Evolutionary conservation across 2,113 vertebrate species (phyloP).

Genomic region (Macquaria ambigua): DNA sequence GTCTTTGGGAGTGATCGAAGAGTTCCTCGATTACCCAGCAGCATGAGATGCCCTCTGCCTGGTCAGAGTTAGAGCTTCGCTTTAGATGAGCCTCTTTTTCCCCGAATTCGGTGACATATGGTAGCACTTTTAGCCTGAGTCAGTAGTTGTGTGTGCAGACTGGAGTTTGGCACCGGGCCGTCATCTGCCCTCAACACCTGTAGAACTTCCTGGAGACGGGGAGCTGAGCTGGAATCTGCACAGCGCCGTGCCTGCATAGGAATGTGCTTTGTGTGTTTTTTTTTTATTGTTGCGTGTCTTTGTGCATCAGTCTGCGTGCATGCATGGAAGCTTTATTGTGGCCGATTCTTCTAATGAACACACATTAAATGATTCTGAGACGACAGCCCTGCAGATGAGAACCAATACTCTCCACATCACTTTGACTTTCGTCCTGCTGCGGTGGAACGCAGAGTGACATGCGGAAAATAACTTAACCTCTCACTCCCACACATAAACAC

Average conservation of each 20-base stretch:
- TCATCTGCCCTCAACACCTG: constrained; percentile 58
- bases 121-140: constrained; percentile 51
- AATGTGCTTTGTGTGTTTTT: constrained; percentile 43
- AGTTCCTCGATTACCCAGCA: neutral
- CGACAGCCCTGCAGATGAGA: neutral
- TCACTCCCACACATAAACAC: neutral
- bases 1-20: neutral
- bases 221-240: constrained; percentile 27
- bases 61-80: neutral
- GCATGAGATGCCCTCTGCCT: neutral
- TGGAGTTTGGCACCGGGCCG: constrained; percentile 27
- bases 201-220: constrained; percentile 48
- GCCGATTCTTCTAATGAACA: no score
- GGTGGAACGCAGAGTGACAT: constrained; percentile 47
- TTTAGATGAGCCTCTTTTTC: neutral
- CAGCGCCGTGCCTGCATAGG: constrained; percentile 7
- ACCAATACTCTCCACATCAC: neutral
- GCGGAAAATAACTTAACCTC: constrained; percentile 45
- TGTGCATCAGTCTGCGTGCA: neutral
- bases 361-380: neutral
- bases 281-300: no score
- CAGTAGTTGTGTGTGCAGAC: constrained; percentile 15
- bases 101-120: constrained; percentile 33
- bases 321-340: neutral
- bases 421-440: constrained; percentile 9